Conservation (phyloP, 2,113 vertebrate genomes). For the Sminthopsis crassicaudata region DNA sequence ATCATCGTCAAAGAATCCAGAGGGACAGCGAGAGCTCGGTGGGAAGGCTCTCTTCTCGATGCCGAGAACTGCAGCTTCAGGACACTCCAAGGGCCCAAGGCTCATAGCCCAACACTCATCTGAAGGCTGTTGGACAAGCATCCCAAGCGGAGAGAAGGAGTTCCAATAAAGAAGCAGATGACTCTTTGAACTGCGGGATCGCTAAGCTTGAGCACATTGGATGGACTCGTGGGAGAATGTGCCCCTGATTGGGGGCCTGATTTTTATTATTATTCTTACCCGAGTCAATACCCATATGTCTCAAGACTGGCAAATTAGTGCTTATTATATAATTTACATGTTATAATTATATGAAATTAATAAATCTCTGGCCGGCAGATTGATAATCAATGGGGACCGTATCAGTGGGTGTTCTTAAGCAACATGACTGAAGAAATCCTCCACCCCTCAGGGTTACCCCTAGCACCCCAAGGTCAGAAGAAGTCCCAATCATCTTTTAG, state of each 20-base stretch:
- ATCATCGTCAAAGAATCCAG: not conserved
- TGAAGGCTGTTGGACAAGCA: not conserved
- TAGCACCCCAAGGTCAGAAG: not conserved
- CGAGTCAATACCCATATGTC: not conserved
- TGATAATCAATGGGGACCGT: not conserved
- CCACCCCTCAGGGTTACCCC: not conserved
- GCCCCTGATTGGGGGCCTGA: not conserved
- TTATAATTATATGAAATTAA: not conserved
- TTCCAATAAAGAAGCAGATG: not conserved
- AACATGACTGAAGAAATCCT: not conserved
- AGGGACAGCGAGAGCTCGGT: not conserved
- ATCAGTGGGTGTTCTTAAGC: not conserved
- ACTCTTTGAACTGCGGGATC: not conserved
- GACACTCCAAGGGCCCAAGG: not conserved
- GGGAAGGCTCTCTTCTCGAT: not conserved
- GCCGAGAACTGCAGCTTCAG: not conserved
- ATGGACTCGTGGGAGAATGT: not conserved
- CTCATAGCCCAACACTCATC: not conserved
- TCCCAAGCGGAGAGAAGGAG: not conserved
- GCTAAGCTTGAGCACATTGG: not conserved
- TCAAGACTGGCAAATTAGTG: not conserved
- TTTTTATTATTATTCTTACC: not conserved
- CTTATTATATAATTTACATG: not conserved
- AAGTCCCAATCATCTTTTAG: not conserved
- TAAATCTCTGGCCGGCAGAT: not conserved